These are phyloP conservation scores for Oncorhynchus kisutch DNA, from an alignment of 2,113 vertebrate genomes.

Conservation along the genomic window DNA sequence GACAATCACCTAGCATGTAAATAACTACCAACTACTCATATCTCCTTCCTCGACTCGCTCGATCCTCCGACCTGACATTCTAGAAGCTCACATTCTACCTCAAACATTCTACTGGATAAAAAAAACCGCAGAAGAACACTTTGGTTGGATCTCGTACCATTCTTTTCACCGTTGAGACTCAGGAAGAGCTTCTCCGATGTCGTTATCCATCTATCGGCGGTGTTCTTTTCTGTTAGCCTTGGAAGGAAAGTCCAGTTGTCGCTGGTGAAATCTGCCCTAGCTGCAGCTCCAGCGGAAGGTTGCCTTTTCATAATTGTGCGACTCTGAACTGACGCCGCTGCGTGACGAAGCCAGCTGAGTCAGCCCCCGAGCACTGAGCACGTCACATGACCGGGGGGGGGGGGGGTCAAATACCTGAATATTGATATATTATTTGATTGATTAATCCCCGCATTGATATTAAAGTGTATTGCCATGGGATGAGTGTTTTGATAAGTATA, in stretches of 20 bases:
- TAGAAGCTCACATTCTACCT: constrained; percentile 5
- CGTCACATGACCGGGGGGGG: constrained; percentile 54
- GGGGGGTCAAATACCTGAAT: constrained; percentile 39
- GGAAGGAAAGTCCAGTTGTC: constrained; percentile 75
- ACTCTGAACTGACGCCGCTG: constrained; percentile 84
- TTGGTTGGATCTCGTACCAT: constrained; percentile 74
- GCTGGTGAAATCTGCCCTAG: constrained; percentile 77
- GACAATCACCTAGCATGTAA: not conserved
- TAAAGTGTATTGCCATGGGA: too few relatives aligned
- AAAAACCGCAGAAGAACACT: not conserved
- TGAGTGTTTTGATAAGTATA: too few relatives aligned
- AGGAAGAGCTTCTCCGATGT: constrained; percentile 80
- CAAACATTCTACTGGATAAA: constrained; percentile 8
- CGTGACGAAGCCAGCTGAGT: constrained; percentile 72
- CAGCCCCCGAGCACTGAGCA: constrained; percentile 53
- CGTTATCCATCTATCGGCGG: constrained; percentile 86
- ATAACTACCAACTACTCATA: constrained; percentile 13
- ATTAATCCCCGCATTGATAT: too few relatives aligned
- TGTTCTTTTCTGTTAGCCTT: constrained; percentile 75
- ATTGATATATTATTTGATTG: constrained; percentile 10
- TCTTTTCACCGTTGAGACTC: constrained; percentile 85
- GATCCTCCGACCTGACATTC: too few relatives aligned
- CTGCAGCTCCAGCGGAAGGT: constrained; percentile 83
- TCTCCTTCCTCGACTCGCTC: not conserved
- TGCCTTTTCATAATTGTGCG: constrained; percentile 92